Evolutionary conservation across 2,888 invertebrate species (phyloP).

Genomic region (Stratiomys singularior): DNA sequence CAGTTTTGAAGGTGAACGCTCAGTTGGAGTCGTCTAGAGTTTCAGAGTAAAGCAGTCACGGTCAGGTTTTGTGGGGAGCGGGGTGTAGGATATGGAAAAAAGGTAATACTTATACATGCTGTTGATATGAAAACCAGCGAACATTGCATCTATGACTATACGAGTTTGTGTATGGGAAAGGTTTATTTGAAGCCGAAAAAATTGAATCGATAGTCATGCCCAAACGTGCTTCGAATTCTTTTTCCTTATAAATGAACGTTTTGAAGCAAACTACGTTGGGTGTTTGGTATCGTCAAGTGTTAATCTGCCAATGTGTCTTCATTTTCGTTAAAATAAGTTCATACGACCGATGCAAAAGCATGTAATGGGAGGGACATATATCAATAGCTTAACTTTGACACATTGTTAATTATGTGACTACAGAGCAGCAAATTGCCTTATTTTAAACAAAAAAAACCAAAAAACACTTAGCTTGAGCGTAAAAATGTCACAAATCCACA

Average conservation of each 20-base stretch:
- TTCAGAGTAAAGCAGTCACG: background rate
- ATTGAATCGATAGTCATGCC: slow-evolving; percentile 26
- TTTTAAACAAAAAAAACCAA: too few relatives aligned
- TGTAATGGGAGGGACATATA: too few relatives aligned
- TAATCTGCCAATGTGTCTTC: background rate
- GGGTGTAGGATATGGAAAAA: background rate
- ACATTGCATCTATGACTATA: background rate
- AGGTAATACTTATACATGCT: slow-evolving; percentile 21
- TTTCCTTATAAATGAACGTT: slow-evolving; percentile 25
- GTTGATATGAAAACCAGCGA: slow-evolving; percentile 15
- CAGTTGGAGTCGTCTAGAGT: background rate
- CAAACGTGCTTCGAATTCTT: slow-evolving; percentile 51
- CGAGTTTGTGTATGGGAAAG: background rate
- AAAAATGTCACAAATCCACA: too few relatives aligned
- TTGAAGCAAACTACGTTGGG: background rate
- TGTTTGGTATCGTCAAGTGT: background rate
- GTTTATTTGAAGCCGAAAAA: slow-evolving; percentile 30
- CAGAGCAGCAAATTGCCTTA: too few relatives aligned
- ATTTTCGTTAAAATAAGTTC: too few relatives aligned
- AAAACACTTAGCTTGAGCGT: too few relatives aligned
- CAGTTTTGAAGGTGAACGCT: slow-evolving; percentile 33
- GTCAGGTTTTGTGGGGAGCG: background rate
- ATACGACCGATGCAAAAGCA: too few relatives aligned
- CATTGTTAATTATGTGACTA: too few relatives aligned
- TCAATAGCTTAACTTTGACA: too few relatives aligned